Evolutionary conservation across 1,140 invertebrate species (phyloP).

Genomic region (Popillia japonica): DNA sequence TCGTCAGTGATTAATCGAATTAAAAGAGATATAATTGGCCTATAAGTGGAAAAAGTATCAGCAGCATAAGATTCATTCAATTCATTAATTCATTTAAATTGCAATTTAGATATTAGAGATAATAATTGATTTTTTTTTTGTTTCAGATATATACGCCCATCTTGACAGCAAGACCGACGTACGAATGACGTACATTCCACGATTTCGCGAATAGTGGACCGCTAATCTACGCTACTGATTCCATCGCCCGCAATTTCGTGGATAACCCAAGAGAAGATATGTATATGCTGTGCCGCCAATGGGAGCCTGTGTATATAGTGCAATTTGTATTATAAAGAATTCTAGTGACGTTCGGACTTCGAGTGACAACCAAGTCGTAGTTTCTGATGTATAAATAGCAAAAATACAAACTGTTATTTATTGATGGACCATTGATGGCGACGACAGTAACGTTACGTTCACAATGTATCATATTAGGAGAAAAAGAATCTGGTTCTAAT

Average conservation of each 20-base stretch:
- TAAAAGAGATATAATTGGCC: too few relatives aligned
- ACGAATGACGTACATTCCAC: background rate
- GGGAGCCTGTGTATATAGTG: background rate
- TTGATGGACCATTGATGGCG: background rate
- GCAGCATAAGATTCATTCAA: too few relatives aligned
- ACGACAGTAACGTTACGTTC: background rate
- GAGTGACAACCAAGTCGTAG: background rate
- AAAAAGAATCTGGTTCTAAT: background rate
- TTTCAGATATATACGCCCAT: slow-evolving; percentile 34
- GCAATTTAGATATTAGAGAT: too few relatives aligned
- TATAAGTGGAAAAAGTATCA: too few relatives aligned
- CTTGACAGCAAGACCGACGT: background rate
- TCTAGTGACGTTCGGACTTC: background rate
- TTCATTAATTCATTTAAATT: too few relatives aligned
- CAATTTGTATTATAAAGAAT: slow-evolving; percentile 13
- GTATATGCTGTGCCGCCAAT: too few relatives aligned
- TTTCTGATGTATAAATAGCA: slow-evolving; percentile 7
- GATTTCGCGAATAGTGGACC: slow-evolving; percentile 13
- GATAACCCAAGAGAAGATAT: too few relatives aligned
- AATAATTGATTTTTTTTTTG: too few relatives aligned
- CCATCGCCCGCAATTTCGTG: too few relatives aligned
- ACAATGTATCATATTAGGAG: background rate
- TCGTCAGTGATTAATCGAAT: too few relatives aligned
- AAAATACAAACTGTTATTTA: background rate
- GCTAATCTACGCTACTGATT: slow-evolving; percentile 10